A percentile compares a stretch with the other conserved stretches of the same genome.
These are phyloP conservation scores for Perca schrenkii DNA, from an alignment of 2,113 vertebrate genomes.

Conservation along the genomic window DNA sequence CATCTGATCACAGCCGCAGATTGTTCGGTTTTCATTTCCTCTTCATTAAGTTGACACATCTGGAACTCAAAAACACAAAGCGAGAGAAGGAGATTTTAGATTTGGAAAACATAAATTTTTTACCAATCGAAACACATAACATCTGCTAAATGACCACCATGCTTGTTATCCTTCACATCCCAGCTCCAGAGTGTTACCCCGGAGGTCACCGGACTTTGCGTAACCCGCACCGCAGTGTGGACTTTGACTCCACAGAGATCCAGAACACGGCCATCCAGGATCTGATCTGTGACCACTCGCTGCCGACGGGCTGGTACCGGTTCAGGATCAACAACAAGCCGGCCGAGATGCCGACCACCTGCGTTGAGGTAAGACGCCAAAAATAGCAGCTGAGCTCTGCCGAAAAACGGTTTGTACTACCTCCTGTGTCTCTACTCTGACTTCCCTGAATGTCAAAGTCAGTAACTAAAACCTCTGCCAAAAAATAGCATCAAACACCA, in stretches of 20 bases:
- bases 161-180: background rate
- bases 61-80: background rate
- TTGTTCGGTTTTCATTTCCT: conserved; percentile 28
- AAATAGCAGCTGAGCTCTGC: background rate
- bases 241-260: conserved; percentile 86
- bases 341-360: conserved; percentile 85
- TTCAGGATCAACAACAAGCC: conserved; percentile 82
- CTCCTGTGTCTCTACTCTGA: background rate
- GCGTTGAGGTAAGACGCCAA: conserved; percentile 79
- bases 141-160: background rate
- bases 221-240: conserved; percentile 75
- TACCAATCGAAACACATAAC: background rate
- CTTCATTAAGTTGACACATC: background rate
- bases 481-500: background rate
- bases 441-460: background rate
- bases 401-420: background rate
- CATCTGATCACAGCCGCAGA: conserved; percentile 5
- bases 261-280: conserved; percentile 86
- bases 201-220: conserved; percentile 73
- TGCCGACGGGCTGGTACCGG: conserved; percentile 82
- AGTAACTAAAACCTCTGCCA: background rate
- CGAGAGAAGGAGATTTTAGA: background rate
- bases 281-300: conserved; percentile 84
- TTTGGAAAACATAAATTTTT: background rate
- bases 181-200: conserved; percentile 82